Conservation (phyloP, 2,888 invertebrate genomes). For the Allolobophora icterica region DNA sequence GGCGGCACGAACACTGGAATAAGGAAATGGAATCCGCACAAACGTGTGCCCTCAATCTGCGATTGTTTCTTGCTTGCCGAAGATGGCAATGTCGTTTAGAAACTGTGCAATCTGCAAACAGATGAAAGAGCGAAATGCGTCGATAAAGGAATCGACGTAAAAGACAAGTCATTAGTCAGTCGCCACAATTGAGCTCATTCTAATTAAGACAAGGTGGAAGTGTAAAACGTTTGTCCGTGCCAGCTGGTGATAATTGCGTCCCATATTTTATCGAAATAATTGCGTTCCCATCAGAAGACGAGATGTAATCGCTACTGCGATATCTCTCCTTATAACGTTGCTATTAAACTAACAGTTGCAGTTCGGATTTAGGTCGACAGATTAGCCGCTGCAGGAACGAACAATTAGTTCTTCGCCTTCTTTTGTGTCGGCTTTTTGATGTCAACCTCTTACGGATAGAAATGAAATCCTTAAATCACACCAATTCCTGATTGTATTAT, state of each 20-base stretch:
- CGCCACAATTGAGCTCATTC: not conserved
- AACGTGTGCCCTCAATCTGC: not conserved
- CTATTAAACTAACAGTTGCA: slow-evolving; percentile 1
- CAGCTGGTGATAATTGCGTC: not conserved
- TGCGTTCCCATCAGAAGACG: not conserved
- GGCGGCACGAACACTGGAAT: not conserved
- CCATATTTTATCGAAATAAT: slow-evolving; percentile 11
- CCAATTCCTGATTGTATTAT: not conserved
- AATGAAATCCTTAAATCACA: slow-evolving; percentile 17
- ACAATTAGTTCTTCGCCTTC: not conserved
- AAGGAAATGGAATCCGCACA: not conserved
- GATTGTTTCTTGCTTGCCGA: not conserved
- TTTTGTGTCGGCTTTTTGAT: not conserved
- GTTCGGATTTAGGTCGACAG: too few species aligned
- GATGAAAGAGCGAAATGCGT: not conserved
- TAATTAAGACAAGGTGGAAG: not conserved
- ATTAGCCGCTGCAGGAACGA: not conserved
- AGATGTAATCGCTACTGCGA: not conserved
- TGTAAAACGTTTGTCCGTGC: not conserved
- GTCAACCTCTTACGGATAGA: not conserved
- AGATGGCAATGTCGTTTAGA: not conserved
- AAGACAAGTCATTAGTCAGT: not conserved
- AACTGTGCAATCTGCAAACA: not conserved
- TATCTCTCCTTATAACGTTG: not conserved
- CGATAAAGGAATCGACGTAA: not conserved